Evolutionary conservation across 2,113 vertebrate genomes (phyloP).

Genomic region (Myotis brandtii): DNA sequence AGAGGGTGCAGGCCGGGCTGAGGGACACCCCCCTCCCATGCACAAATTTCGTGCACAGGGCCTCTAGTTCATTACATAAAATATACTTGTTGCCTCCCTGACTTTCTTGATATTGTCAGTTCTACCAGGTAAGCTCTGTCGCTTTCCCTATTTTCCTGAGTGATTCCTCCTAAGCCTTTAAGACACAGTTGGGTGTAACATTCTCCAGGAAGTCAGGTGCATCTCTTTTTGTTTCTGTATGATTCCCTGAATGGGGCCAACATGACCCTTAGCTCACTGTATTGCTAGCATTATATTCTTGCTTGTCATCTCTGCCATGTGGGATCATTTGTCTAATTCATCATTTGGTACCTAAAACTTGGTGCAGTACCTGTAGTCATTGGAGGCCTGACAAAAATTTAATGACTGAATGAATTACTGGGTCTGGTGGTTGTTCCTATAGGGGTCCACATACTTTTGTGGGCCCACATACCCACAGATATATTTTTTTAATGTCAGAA

Average conservation of each 20-base stretch:
- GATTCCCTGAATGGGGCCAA: background rate
- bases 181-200: background rate
- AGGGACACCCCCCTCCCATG: no score
- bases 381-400: background rate
- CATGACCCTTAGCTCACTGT: background rate
- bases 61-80: background rate
- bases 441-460: background rate
- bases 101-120: background rate
- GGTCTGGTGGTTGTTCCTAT: background rate
- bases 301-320: background rate
- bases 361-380: background rate
- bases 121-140: background rate
- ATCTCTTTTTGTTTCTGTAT: background rate
- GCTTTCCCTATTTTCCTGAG: background rate
- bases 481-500: slow-evolving; percentile 28
- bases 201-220: background rate
- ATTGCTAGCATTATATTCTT: background rate
- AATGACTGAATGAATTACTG: background rate
- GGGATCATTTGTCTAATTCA: background rate
- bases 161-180: background rate
- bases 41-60: no score
- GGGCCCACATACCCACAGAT: background rate
- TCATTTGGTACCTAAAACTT: background rate
- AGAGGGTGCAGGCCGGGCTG: no score
- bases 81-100: background rate